These are phyloP conservation scores for Pantherophis guttatus DNA, from an alignment of 2,113 vertebrate genomes.

Conservation along the genomic window DNA sequence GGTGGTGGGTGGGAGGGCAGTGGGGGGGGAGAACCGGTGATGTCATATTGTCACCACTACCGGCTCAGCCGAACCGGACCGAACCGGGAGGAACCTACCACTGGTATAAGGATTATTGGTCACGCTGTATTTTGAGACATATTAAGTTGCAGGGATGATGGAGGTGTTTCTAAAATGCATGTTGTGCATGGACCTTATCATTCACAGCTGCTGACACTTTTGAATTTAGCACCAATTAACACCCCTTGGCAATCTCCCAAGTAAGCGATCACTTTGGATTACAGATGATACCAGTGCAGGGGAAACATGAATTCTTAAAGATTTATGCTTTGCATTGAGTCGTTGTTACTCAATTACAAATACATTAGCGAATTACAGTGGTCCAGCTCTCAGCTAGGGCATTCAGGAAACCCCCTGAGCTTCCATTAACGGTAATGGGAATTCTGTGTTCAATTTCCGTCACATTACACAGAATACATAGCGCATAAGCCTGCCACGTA, in stretches of 20 bases:
- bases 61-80: no score
- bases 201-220: conserved; percentile 28
- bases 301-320: conserved; percentile 58
- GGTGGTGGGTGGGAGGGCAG: no score
- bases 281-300: conserved; percentile 30
- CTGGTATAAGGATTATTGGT: background rate
- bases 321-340: conserved; percentile 56
- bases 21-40: no score
- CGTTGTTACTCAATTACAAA: conserved; percentile 55
- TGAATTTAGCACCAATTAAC: conserved; percentile 44
- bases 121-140: background rate
- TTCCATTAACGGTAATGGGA: conserved; percentile 48
- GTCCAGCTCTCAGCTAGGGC: conserved; percentile 11
- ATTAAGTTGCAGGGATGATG: conserved; percentile 27
- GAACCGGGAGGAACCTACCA: no score
- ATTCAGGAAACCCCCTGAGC: conserved; percentile 30
- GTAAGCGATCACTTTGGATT: conserved; percentile 44
- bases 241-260: conserved; percentile 38
- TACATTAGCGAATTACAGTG: conserved; percentile 55
- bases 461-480: conserved; percentile 10
- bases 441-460: conserved; percentile 26
- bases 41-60: no score
- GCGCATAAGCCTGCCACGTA: conserved; percentile 10
- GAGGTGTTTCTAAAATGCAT: conserved; percentile 37
- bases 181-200: conserved; percentile 7